phyloP scores from a whole-genome alignment of 2,113 vertebrate genomes.

The Chaetodon trifascialis region DNA sequence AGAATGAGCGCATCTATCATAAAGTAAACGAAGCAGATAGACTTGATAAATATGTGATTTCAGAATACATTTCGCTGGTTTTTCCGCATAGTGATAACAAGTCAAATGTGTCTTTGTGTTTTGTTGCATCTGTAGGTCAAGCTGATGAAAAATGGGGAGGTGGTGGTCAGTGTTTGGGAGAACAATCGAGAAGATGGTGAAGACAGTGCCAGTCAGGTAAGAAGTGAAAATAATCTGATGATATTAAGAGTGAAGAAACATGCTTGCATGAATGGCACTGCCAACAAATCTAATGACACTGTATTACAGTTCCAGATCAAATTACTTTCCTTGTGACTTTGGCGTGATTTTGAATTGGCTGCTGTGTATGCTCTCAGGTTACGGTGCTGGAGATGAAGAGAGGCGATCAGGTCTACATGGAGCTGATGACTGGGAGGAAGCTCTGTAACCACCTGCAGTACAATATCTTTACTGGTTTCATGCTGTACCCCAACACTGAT shows the following conservation, averaged over 20 bases:
- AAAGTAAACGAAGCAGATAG: slow-evolving; percentile 47
- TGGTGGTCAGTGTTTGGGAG: slow-evolving; percentile 71
- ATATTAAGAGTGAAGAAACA: background rate
- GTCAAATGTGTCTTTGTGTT: background rate
- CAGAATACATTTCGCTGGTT: background rate
- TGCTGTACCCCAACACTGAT: slow-evolving; percentile 72
- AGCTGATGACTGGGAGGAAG: slow-evolving; percentile 72
- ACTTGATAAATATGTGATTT: background rate
- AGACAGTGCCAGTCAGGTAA: slow-evolving; percentile 78
- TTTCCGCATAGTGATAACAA: background rate
- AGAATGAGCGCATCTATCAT: slow-evolving; percentile 65
- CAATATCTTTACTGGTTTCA: slow-evolving; percentile 81
- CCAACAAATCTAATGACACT: background rate
- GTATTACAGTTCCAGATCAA: background rate
- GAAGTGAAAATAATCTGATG: background rate
- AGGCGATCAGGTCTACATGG: slow-evolving; percentile 79
- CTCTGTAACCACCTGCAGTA: slow-evolving; percentile 62
- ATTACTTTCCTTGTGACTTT: background rate
- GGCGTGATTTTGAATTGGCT: background rate
- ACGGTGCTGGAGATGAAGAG: slow-evolving; percentile 65
- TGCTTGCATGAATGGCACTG: background rate
- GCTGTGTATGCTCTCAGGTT: slow-evolving; percentile 44
- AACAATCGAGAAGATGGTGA: slow-evolving; percentile 80
- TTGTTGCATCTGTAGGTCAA: slow-evolving; percentile 54
- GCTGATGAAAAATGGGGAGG: slow-evolving; percentile 67